Evolutionary conservation across 1,140 invertebrate genomes (phyloP), one percentile per base, ranked within the genome.

Genomic region (Cotesia vestalis): DNA sequence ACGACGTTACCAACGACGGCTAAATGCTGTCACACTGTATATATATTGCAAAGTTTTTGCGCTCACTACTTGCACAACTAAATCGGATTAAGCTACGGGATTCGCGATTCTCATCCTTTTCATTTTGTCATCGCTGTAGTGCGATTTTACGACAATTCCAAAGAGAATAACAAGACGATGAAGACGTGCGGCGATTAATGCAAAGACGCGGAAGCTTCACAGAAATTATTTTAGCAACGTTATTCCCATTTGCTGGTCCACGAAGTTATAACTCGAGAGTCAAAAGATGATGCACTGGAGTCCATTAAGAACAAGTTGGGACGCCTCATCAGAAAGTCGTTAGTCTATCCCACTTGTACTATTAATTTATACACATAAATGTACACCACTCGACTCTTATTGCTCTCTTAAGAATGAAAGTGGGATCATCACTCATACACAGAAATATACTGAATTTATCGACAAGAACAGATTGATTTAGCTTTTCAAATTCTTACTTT

Each of bases 251-350:
- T 69, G 35, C 68, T n/a, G 52, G n/a, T 53, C 51, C 66, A 34
- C 55, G 27, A 27, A 57, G 1, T 5, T 35, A 61, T 14, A 35
- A 35, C 52, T 53, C 4, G 4, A 36, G 40, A 66, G 12, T 4
- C 38, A 40, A 59, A 53, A 40, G 66, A 70, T 59, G 67, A 59
- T 57, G 60, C 53, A 66, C 40, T 73, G 60, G 73, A 82, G 83
- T 84, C 78, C 80, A 84, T 84, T 84, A 81, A 77, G 79, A 84
- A 79, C 76, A 83, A 82, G 76, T 79, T 83, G 81, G 68, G 78
- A 78, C 76, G 81, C 77, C 85, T 85, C 83, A 84, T 85, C 83
- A 84, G 80, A 84, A 84, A 83, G 82, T 85, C 85, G 82, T 86
- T 85, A 86, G 81, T 77, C 73, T 67, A 73, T 73, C 70, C 63